phyloP scores from a whole-genome alignment of 1,140 invertebrate genomes.

The Meloidogyne floridensis region DNA sequence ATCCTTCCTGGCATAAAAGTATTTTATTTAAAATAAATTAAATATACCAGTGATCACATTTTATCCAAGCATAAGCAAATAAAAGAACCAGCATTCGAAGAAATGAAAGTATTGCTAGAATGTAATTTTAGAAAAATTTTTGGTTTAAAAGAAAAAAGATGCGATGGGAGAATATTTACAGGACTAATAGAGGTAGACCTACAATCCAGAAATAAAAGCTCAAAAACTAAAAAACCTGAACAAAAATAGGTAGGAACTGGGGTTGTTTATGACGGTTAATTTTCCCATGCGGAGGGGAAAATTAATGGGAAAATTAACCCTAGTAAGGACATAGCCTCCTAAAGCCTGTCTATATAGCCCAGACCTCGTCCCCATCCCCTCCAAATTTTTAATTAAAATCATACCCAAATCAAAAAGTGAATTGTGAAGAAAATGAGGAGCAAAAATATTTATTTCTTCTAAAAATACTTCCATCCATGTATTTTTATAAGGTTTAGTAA shows the following conservation, averaged over 20 bases:
- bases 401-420: conserved; percentile 48
- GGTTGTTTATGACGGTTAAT: no score
- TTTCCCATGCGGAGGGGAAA: no score
- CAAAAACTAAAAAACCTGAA: no score
- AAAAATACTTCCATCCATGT: conserved; percentile 44
- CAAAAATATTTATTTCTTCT: conserved; percentile 48
- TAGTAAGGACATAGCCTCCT: background rate
- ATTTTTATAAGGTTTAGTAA: conserved; percentile 24
- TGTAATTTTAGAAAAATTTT: background rate
- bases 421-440: conserved; percentile 40
- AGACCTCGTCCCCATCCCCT: no score
- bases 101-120: conserved; percentile 43
- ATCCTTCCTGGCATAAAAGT: conserved; percentile 18
- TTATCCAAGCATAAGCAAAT: conserved; percentile 39
- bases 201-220: no score
- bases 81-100: conserved; percentile 45
- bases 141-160: background rate
- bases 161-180: background rate
- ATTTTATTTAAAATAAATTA: conserved; percentile 15
- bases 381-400: background rate
- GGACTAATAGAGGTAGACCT: no score
- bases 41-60: conserved; percentile 44
- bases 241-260: no score
- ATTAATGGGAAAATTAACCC: no score
- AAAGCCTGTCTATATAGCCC: no score